Base-by-base conservation (phyloP, 2,888 invertebrate genomes). In the Phytoseiulus persimilis region DNA sequence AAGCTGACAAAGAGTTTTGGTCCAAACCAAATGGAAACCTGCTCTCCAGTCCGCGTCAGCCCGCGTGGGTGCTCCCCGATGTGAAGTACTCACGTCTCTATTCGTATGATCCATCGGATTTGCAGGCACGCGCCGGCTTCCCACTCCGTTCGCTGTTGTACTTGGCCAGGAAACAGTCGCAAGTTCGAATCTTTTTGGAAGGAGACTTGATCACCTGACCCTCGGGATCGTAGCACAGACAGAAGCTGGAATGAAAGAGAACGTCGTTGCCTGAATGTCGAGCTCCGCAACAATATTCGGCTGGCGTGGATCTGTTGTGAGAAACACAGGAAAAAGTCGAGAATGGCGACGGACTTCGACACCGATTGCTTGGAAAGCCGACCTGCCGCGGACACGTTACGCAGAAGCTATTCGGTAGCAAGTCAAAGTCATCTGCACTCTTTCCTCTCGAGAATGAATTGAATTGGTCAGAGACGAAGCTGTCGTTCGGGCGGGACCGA, bases 171-270 rank as follows among this genome's bases (percentile, higher is more conserved):
- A 39, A 45, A 33, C 87, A 87, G 23, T 33, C 87, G 45, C 87
- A 87, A 28, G 87, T 11, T 33, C 33, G 32, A 18, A 45, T 87
- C 87, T 33, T 87, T 39, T 87, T 87, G 28, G 87, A 87, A n/a
- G 87, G 32, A 14, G 32, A 45, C 14, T 87, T 87, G 87, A 87
- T 87, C 33, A 87, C 33, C 18, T 87, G 87, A 87, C 87, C 87
- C 39, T 87, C 87, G 33, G 87, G 33, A 87, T 87, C 87, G 87
- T 87, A 87, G 87, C 87, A 87, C 33, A 87, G 0, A 45, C 87
- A 87, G 87, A 87, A 87, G 32, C 87, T 87, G 32, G 6, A 87
- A 87, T 6, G 28, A 5, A n/a, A 87, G n/a, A 84, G 14, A 31
- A 31, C 31, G 2, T n/a, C 33, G 9, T 39, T 39, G 3, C 3